Conservation (phyloP, 2,113 vertebrate species). For the Ammodytes dubius region DNA sequence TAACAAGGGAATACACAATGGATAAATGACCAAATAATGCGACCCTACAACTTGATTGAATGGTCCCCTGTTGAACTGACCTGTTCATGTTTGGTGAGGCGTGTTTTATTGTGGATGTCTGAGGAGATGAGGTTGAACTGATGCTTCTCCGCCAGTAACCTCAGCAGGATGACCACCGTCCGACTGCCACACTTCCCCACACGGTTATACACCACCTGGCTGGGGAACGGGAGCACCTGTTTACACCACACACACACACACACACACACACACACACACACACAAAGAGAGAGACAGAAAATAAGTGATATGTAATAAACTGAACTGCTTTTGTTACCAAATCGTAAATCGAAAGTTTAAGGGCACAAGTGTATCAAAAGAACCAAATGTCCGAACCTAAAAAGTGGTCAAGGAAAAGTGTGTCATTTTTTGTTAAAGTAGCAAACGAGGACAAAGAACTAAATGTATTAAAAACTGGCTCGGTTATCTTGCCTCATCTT, state of each 20-base stretch:
- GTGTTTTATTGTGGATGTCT: slow-evolving; percentile 98
- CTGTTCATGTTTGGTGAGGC: slow-evolving; percentile 96
- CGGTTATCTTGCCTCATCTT: slow-evolving; percentile 7
- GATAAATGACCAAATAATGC: background rate
- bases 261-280: background rate
- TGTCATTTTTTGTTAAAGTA: background rate
- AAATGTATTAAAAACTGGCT: background rate
- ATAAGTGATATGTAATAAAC: background rate
- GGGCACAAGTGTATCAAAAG: background rate
- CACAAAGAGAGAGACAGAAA: background rate
- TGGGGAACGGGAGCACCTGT: slow-evolving; percentile 95
- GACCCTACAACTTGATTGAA: too few relatives aligned
- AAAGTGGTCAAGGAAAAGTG: background rate
- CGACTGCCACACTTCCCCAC: slow-evolving; percentile 99
- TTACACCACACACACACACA: slow-evolving; percentile 17
- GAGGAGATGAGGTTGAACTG: slow-evolving; percentile 96
- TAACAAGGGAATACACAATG: too few relatives aligned
- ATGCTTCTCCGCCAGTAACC: slow-evolving; percentile 94
- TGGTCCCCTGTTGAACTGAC: slow-evolving; percentile 71
- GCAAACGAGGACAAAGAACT: background rate
- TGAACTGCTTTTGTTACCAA: background rate
- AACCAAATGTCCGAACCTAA: background rate
- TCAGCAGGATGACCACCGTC: slow-evolving; percentile 95
- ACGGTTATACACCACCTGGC: slow-evolving; percentile 99
- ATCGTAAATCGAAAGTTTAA: too few relatives aligned